Base-by-base conservation (phyloP, 2,797 vertebrate species). In the Cynopterus sphinx region DNA sequence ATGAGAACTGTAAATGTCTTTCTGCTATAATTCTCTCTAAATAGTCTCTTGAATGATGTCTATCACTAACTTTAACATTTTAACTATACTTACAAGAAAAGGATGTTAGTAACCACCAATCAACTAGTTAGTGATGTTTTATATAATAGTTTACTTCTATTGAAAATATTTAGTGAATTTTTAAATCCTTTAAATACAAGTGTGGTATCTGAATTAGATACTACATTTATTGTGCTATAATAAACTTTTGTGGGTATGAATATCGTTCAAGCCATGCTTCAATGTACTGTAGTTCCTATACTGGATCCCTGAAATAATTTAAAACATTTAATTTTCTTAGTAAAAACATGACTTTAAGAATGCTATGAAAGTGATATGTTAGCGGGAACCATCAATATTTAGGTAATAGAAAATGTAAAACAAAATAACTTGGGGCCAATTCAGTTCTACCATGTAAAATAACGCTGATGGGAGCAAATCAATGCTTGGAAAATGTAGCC, bases 11-110 rank as follows among this genome's bases (percentile, higher is more conserved):
- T 49, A 95, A 93, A 75, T 21, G 83, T 63, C 65, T 93, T 90
- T 78, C 68, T 74, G 79, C 36, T 49, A 26, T 36, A 85, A 85
- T 63, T 83, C 53, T 92, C 59, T 74, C 24, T 71, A 4, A 94
- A 51, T 95, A 67, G 39, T 79, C 81, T 88, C 68, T 90, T 87
- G 36, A 83, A 91, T 59, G 51, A 78, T 77, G 12, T 81, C 57
- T 95, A 75, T 85, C 61, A 88, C 74, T 92, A 96, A 73, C 7
- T 55, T 81, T 82, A 96, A 67, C 91, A 83, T 94, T 94, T 93
- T 92, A 86, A 78, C 77, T 93, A 57, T 71, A 95, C 96, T 95
- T 92, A 81, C 28, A 88, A 94, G 74, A 67, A 93, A 91, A 91
- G 39, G 55, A 67, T 61, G 85, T 86, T 90, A 68, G 53, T 90